Percentiles rank a stretch among this genome's conserved stretches.
These are phyloP conservation scores for Paguma larvata DNA, from an alignment of 2,797 vertebrate species.

Conservation along the genomic window DNA sequence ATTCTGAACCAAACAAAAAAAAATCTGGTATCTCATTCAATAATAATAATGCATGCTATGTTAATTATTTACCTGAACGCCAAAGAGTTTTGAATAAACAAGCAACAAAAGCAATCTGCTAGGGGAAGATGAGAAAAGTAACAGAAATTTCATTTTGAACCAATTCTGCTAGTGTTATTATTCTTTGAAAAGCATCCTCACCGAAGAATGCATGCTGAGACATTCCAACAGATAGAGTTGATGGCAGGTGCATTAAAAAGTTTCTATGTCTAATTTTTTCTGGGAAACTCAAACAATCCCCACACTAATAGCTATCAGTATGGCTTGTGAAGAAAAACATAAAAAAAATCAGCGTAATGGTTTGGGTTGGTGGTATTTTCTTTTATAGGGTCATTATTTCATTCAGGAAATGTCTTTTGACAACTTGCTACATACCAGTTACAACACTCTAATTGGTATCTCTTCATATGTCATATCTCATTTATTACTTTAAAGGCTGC, in stretches of 20 bases:
- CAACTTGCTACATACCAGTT: neutral
- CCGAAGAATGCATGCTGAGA: neutral
- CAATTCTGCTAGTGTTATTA: neutral
- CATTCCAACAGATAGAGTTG: neutral
- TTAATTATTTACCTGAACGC: slow-evolving; percentile 28
- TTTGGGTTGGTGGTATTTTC: neutral
- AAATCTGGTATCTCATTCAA: neutral
- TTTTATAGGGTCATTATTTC: neutral
- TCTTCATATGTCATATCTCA: neutral
- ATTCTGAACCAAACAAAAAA: slow-evolving; percentile 54
- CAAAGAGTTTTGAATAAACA: slow-evolving; percentile 30
- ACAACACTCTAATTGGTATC: neutral
- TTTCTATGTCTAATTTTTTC: neutral
- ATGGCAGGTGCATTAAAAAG: neutral
- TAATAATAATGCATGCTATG: neutral
- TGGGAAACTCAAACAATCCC: neutral
- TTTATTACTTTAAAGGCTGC: neutral
- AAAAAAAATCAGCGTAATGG: neutral
- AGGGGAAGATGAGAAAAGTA: neutral
- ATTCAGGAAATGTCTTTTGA: neutral
- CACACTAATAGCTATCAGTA: neutral
- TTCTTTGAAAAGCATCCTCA: neutral
- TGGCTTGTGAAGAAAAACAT: slow-evolving; percentile 2
- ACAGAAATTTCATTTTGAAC: slow-evolving; percentile 17
- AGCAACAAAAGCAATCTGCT: neutral